Evolutionary conservation across 2,888 invertebrate genomes (phyloP).

Genomic region (Spicauda simplicius): DNA sequence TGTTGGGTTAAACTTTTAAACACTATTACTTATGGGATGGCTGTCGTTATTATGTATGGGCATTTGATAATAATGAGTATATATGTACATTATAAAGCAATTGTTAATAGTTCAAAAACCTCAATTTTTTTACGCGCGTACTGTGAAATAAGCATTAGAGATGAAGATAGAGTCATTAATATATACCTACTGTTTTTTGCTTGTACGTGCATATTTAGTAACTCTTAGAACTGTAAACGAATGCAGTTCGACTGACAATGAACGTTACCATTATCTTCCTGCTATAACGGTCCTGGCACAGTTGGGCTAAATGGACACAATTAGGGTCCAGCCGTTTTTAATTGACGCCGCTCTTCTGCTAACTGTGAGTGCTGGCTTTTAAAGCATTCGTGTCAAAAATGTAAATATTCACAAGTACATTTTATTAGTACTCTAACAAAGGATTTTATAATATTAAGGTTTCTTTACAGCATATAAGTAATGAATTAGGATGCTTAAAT

Average conservation of each 20-base stretch:
- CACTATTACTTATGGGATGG: too few relatives aligned
- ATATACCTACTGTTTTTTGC: too few relatives aligned
- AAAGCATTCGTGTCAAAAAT: slow-evolving; percentile 38
- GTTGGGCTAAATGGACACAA: slow-evolving; percentile 72
- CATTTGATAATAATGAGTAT: too few relatives aligned
- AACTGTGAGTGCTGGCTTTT: slow-evolving; percentile 25
- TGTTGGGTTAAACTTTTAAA: background rate
- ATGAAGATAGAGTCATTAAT: too few relatives aligned
- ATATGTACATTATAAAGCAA: too few relatives aligned
- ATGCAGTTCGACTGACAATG: slow-evolving; percentile 50
- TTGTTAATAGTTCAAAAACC: too few relatives aligned
- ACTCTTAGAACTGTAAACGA: slow-evolving; percentile 33
- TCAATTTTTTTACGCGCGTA: too few relatives aligned
- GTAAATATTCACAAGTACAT: background rate
- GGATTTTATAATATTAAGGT: too few relatives aligned
- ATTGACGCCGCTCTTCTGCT: slow-evolving; percentile 65
- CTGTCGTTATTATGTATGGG: too few relatives aligned
- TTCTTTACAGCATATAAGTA: too few relatives aligned
- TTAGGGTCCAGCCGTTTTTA: slow-evolving; percentile 70
- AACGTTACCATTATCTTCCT: slow-evolving; percentile 51
- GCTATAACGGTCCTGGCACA: slow-evolving; percentile 47
- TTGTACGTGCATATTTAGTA: background rate
- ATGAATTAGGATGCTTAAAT: too few relatives aligned
- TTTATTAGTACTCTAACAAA: background rate
- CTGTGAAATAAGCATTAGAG: too few relatives aligned